Evolutionary conservation across 2,113 vertebrate species (phyloP), one percentile per base, ranked within the genome.

Genomic region (Gopherus flavomarginatus): DNA sequence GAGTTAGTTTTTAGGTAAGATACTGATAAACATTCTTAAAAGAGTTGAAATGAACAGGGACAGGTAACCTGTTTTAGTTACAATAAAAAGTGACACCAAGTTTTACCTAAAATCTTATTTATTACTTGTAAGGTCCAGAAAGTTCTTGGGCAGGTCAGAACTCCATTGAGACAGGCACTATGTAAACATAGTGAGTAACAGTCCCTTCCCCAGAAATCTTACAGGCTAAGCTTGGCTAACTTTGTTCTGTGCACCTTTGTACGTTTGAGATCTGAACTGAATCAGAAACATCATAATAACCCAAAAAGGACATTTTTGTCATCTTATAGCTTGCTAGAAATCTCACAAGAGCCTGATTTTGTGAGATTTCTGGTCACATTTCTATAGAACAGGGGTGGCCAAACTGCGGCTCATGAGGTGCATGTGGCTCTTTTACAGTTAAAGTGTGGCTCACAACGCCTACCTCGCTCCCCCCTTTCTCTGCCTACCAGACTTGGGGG

Each of bases 1-100:
- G 87, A 57, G 26, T 96, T 90, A 22, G 10, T 31, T 91, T 96
- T 92, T 92, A 89, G 78, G 27, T 72, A 19, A 85, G 75, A 92
- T 59, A 50, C 42, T 87, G 83, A 56, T 85, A 97, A 97, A 78
- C 84, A 81, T 94, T 65, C 42, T 77, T 84, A 52, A 92, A 31
- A 87, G 29, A 83, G 54, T 24, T 26, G 85, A 84, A 62, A 82
- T 29, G 54, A 90, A 90, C 52, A 87, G 3, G 57, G 35, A 91
- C 0, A 0, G 6, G 35, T 10, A 80, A 31, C 56, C 75, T 6
- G 24, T 42, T 90, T 19, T 8, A 52, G n/a, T 90, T 88, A 7
- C 79, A 65, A 62, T 35, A 86, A 93, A 96, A 92, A 2, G 16
- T 21, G 12, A n/a, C 42, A 77, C 19, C 14, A 82, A 75, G 17